Evolutionary conservation across 2,113 vertebrate species (phyloP).

Genomic region (Coturnix japonica): DNA sequence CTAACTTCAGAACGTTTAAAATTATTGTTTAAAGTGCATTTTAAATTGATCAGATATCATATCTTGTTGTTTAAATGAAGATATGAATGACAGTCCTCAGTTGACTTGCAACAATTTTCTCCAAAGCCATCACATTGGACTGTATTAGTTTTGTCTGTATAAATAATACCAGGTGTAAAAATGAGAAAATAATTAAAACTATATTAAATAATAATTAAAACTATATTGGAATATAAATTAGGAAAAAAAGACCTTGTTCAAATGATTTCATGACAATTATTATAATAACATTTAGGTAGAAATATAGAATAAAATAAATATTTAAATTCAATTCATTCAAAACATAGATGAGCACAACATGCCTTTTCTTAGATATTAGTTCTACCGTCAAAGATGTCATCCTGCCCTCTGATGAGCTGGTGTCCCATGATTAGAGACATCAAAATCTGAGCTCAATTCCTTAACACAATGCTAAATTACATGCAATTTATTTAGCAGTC

Average conservation of each 20-base stretch:
- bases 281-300: background rate
- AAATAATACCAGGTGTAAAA: background rate
- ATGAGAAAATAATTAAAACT: background rate
- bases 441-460: conserved; percentile 30
- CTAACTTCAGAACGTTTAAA: background rate
- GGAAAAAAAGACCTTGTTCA: background rate
- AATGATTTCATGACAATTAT: background rate
- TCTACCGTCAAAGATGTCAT: conserved; percentile 43
- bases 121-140: background rate
- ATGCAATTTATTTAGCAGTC: conserved; percentile 64
- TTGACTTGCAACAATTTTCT: background rate
- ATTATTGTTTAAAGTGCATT: background rate
- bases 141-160: background rate
- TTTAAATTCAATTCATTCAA: background rate
- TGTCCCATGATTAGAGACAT: conserved; percentile 13
- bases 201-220: background rate
- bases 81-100: background rate
- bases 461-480: conserved; percentile 50
- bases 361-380: conserved; percentile 23
- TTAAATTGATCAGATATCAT: background rate
- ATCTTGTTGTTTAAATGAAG: background rate
- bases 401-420: background rate
- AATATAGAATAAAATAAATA: background rate
- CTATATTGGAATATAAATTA: background rate
- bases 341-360: background rate